Evolutionary conservation across 2,888 invertebrate genomes (phyloP), one percentile per base, ranked within the genome.

Genomic region (Apoda limacodes): DNA sequence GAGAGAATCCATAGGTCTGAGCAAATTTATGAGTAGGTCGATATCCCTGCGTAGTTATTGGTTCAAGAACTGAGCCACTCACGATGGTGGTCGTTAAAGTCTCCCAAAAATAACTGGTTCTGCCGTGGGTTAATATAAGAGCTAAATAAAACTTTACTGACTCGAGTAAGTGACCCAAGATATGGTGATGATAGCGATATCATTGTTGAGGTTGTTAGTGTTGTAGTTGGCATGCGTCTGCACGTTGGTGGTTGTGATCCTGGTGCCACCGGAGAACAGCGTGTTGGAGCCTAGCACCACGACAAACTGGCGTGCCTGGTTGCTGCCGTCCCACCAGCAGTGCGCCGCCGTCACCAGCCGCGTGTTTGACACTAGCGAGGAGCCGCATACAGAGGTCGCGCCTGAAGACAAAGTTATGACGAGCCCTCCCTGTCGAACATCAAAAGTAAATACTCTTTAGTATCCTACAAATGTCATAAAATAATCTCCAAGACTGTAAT

Each of bases 381-480:
- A 45, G 0, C 56, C 57, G 35, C 59, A 59, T 13, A 57, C 50
- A 2, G 59, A 56, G 20, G 43, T 43, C 2, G 14, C 22, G 4
- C 53, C 54, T 12, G 7, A 35, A 3, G 37, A 35, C 13, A 57
- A 30, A 0, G 40, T 31, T 24, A 58, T 49, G 4, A 56, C 36
- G 5, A 59, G 39, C 12, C 58, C 58, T 1, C 43, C 56, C 57
- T 57, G 40, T n/a, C n/a, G n/a, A n/a, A n/a, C n/a, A n/a, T n/a
- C n/a, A n/a, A n/a, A n/a, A n/a, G n/a, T n/a, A n/a, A n/a, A n/a
- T n/a, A n/a, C n/a, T n/a, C n/a, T n/a, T n/a, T n/a, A n/a, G n/a
- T n/a, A n/a, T n/a, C n/a, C n/a, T n/a, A n/a, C n/a, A n/a, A n/a
- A n/a, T n/a, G n/a, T n/a, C n/a, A n/a, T n/a, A n/a, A n/a, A n/a